phyloP scores from a whole-genome alignment of 2,888 invertebrate genomes.

The Drosophila yooni region DNA sequence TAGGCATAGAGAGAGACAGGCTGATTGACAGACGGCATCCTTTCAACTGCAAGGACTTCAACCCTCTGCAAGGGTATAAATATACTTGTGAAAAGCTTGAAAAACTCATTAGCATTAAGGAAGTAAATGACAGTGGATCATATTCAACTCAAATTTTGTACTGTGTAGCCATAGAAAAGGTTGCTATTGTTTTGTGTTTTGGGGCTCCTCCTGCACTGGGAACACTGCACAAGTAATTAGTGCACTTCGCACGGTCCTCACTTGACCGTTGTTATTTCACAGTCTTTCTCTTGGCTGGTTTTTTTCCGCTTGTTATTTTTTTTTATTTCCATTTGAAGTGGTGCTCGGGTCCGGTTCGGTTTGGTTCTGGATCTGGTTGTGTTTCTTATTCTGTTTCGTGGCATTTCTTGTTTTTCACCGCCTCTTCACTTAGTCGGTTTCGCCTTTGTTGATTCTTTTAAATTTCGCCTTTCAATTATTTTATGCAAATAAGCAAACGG shows the following conservation, averaged over 20 bases:
- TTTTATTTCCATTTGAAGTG: conserved; percentile 50
- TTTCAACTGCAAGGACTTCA: not conserved
- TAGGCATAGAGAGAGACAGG: not conserved
- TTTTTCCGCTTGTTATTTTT: conserved; percentile 17
- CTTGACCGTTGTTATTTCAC: conserved; percentile 61
- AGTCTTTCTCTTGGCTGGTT: conserved; percentile 11
- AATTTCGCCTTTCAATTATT: conserved; percentile 80
- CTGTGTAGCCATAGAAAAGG: conserved; percentile 5
- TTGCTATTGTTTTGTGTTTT: conserved; percentile 1
- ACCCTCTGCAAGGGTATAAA: not conserved
- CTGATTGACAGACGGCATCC: not conserved
- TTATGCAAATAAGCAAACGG: conserved; percentile 78
- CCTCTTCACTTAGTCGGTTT: conserved; percentile 30
- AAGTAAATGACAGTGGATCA: not conserved
- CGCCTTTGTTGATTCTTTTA: conserved; percentile 74
- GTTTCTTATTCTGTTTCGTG: conserved; percentile 19
- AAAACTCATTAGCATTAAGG: not conserved
- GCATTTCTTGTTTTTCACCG: conserved; percentile 10
- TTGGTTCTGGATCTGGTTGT: conserved; percentile 33
- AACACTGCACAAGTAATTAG: conserved; percentile 65
- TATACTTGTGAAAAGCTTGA: not conserved
- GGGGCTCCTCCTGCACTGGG: conserved; percentile 30
- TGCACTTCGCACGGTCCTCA: conserved; percentile 58
- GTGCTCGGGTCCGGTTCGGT: conserved; percentile 14
- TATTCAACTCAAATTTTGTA: not conserved